Base-by-base conservation (phyloP, 2,113 vertebrate species). In the Fregata magnificens region DNA sequence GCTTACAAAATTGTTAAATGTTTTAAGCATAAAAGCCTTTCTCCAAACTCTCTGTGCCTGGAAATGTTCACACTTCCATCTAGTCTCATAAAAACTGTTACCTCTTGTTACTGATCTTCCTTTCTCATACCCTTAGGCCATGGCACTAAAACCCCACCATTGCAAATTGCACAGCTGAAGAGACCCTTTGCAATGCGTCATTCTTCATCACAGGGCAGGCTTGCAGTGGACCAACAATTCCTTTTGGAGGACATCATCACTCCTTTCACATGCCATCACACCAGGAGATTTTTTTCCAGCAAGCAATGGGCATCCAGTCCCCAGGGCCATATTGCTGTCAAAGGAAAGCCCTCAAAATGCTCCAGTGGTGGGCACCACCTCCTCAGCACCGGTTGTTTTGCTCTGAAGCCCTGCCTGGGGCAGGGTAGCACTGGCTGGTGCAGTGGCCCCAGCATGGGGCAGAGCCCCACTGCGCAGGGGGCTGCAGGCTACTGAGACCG, bases 61-160 rank as follows among this genome's bases (percentile, higher is more conserved):
- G 36, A 70, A 77, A 13, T 0, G 0, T 36, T 31, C 38, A 15
- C 13, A 20, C 17, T 45, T 84, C 34, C 3, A 1, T 6, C 24
- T 38, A 29, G 26, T 32, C 18, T 69, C 72, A 67, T 38, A 55
- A 69, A 69, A 61, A 20, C 22, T 76, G 22, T 38, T 90, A 42
- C 2, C 28, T 67, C 28, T 81, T 55, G 11, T 62, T 58, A 36
- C 16, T 12, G 13, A 52, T 52, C 67, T 55, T 85, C 24, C 53
- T 61, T 73, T 80, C 40, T 70, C 14, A 32, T 28, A 73, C 8
- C 17, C 14, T 67, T 19, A 20, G 16, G 58, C 9, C 22, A 53
- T 13, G 10, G 28, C 14, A 42, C 12, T 42, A 55, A n/a, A 82
- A 58, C 74, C 76, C 4, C 18, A 71, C 3, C 34, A 29, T 70